A percentile compares a stretch with the other conserved stretches of the same genome.
phyloP scores from a whole-genome alignment of 2,797 vertebrate species.

The Ptychadena robeensis region DNA sequence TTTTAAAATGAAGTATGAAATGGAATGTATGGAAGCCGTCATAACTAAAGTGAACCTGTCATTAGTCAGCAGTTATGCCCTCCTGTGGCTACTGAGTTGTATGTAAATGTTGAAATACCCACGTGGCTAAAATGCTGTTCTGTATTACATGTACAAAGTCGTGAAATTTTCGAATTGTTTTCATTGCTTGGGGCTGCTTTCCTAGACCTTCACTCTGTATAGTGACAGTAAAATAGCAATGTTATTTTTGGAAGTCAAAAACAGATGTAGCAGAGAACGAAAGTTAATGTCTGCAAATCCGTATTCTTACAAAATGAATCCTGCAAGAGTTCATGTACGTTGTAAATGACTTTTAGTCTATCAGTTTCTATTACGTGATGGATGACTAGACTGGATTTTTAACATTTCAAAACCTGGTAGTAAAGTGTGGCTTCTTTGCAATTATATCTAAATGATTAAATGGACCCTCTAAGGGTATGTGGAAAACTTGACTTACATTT shows the following conservation, averaged over 20 bases:
- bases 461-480: not conserved
- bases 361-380: not conserved
- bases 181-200: not conserved
- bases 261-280: not conserved
- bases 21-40: too few species aligned
- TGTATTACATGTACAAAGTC: too few species aligned
- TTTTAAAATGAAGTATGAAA: too few species aligned
- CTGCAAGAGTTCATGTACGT: not conserved
- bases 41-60: too few species aligned
- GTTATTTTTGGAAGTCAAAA: not conserved
- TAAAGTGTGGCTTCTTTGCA: not conserved
- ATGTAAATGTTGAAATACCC: too few species aligned
- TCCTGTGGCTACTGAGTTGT: too few species aligned
- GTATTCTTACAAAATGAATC: not conserved
- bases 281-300: not conserved
- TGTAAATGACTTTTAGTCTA: not conserved
- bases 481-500: not conserved
- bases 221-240: not conserved
- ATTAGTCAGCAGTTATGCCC: too few species aligned
- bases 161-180: too few species aligned
- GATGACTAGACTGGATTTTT: not conserved
- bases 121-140: too few species aligned
- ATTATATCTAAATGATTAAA: slow-evolving; percentile 14
- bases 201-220: not conserved
- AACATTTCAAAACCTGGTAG: not conserved